Evolutionary conservation across 2,888 invertebrate genomes (phyloP).

Genomic region (Peribatodes rhomboidaria): DNA sequence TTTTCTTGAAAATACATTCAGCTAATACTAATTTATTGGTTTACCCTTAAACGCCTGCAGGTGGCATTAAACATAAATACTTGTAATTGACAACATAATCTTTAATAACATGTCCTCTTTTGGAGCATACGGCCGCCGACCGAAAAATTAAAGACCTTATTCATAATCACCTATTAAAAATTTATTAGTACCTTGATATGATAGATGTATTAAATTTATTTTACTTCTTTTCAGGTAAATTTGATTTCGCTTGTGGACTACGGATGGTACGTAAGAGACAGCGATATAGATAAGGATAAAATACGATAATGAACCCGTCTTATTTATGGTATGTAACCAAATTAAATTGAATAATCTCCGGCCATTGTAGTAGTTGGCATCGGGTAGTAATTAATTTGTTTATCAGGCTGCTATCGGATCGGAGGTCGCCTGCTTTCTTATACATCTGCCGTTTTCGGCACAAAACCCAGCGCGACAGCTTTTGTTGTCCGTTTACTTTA

Average conservation of each 20-base stretch:
- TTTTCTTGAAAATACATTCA: not conserved
- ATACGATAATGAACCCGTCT: constrained; percentile 17
- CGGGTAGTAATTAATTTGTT: constrained; percentile 68
- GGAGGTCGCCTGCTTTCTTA: constrained; percentile 68
- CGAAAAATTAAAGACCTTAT: constrained; percentile 23
- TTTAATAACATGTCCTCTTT: constrained; percentile 23
- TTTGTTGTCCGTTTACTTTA: constrained; percentile 51
- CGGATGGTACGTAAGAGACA: constrained; percentile 29
- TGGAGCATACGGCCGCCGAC: not conserved
- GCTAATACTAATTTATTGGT: constrained; percentile 16
- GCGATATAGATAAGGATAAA: constrained; percentile 9
- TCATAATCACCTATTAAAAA: constrained; percentile 38
- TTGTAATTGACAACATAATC: constrained; percentile 20
- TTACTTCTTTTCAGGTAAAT: constrained; percentile 64
- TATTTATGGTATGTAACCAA: constrained; percentile 35
- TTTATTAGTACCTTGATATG: constrained; percentile 28
- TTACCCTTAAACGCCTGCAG: constrained; percentile 11
- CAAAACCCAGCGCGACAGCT: constrained; percentile 48
- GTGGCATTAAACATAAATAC: constrained; percentile 25
- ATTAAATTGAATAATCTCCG: constrained; percentile 46
- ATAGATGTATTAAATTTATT: constrained; percentile 41
- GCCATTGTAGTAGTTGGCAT: constrained; percentile 41
- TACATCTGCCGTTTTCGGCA: constrained; percentile 57
- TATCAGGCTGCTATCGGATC: constrained; percentile 62
- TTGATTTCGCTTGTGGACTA: constrained; percentile 39